Evolutionary conservation across 2,113 vertebrate genomes (phyloP), one percentile per base, ranked within the genome.

Genomic region (Antechinus stuartii): DNA sequence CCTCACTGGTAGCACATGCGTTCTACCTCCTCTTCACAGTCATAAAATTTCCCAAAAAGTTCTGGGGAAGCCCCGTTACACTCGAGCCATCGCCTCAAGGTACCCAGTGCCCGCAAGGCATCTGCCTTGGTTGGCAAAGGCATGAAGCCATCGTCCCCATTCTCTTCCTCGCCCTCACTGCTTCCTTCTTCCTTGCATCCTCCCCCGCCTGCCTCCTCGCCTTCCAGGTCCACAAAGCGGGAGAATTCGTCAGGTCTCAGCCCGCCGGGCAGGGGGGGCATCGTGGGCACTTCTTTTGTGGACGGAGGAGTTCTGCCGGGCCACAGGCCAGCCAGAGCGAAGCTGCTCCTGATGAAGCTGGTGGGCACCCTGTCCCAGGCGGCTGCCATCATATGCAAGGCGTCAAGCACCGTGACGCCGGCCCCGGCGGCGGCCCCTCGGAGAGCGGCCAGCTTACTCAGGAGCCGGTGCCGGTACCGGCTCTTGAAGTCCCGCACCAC

Each of bases 151-250:
- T 53, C 97, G 53, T 94, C 90, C 3, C 26, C 3, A 0, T 0
- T 3, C 14, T 46, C 84, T 0, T n/a, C 92, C 12, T 90, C 84
- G 0, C 57, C 94, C 9, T 91, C 84, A 0, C 94, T 0, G 27
- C 91, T 61, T 0, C 0, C 22, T 93, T 98, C 97, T 57, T 97
- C 97, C 90, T 98, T 97, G 96, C 96, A 97, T 0, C 10, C 53
- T 10, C 68, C 90, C 8, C 91, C n/a, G 2, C 2, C 1, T 1
- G 91, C 27, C 46, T 93, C 91, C 89, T 97, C 96, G 0, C 56
- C 94, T 61, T 98, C 98, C 92, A 98, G 91, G 93, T 98, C 97
- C 90, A 98, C 98, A 49, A 98, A 98, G 92, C 52, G 95, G 93
- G 92, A 61, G 52, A 98, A 98, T 50, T 98, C 97, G 68, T 98